Evolutionary conservation across 1,140 invertebrate species (phyloP), one percentile per base, ranked within the genome.

Genomic region (Belonocnema kinseyi): DNA sequence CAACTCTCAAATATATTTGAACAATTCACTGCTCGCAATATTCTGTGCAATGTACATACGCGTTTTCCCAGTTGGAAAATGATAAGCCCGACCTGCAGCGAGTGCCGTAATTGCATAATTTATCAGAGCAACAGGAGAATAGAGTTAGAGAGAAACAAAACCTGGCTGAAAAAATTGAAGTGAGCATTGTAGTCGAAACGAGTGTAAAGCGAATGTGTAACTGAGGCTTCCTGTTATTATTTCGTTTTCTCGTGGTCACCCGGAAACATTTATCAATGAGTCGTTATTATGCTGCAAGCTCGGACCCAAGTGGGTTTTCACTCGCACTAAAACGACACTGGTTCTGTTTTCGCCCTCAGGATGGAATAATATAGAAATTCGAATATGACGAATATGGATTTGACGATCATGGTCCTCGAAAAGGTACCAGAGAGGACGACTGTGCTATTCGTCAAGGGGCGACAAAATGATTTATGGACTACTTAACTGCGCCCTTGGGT

Each of bases 291-390:
- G 14, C 6, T 46, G 26, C 33, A 40, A 66, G 61, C 26, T 40
- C 16, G 33, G 3, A 54, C n/a, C 16, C 8, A n/a, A 17, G 53
- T 17, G 53, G 53, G 8, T 54, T n/a, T 66, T 33, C 2, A 6
- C 16, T 16, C 5, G n/a, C 61, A 66, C 40, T 66, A 66, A 46
- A 66, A 66, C 40, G 26, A 66, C 40, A 40, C 61, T 66, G 26
- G 61, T 46, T 40, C 61, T 66, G 16, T 66, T 66, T 21, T 66
- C 61, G 40, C 61, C 61, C 61, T 66, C n/a, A n/a, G 26, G n/a
- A 66, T 33, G 46, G 26, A 46, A 66, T 66, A n/a, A 66, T 66
- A 14, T 40, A 66, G 40, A 66, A 66, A 46, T 6, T 16, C 26
- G 4, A 21, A 61, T 26, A 2, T 61, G 61, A 14, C 61, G 61